Conservation (phyloP, 2,888 invertebrate species). For the Adelognathus sp. region DNA sequence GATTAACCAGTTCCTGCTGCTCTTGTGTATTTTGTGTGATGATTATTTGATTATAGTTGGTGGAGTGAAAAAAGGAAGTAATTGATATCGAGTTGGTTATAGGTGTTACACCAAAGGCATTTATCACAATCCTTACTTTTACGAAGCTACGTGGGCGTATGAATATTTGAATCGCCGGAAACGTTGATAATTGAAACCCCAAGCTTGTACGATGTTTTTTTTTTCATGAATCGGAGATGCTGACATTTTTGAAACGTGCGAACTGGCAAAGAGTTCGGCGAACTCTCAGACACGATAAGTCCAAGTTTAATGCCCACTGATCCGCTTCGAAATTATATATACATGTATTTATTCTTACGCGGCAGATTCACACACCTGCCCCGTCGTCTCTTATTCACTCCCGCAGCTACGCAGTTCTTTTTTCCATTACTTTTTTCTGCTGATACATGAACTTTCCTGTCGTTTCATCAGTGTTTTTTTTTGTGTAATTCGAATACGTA, state of each 20-base stretch:
- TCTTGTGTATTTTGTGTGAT: neutral
- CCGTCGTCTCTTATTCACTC: constrained; percentile 24
- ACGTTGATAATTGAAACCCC: constrained; percentile 55
- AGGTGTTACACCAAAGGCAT: neutral
- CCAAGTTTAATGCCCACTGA: constrained; percentile 46
- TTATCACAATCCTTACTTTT: neutral
- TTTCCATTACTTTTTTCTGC: constrained; percentile 28
- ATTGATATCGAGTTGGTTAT: neutral
- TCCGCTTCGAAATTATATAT: constrained; percentile 25
- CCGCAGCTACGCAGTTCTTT: constrained; percentile 20
- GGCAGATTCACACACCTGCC: constrained; percentile 48
- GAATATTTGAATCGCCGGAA: constrained; percentile 30
- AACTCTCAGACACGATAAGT: constrained; percentile 39
- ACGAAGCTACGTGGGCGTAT: neutral
- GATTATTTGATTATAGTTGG: neutral
- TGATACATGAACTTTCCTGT: constrained; percentile 38
- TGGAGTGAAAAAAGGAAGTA: neutral
- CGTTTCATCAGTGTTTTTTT: neutral
- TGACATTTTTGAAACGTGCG: constrained; percentile 51
- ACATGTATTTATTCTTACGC: neutral
- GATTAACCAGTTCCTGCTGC: neutral
- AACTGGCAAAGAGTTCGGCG: constrained; percentile 43
- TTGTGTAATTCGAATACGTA: neutral
- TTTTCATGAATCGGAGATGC: constrained; percentile 31
- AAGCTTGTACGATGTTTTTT: constrained; percentile 37